Conservation (phyloP, 2,888 invertebrate species). For the Xestoiulus laeticollis region DNA sequence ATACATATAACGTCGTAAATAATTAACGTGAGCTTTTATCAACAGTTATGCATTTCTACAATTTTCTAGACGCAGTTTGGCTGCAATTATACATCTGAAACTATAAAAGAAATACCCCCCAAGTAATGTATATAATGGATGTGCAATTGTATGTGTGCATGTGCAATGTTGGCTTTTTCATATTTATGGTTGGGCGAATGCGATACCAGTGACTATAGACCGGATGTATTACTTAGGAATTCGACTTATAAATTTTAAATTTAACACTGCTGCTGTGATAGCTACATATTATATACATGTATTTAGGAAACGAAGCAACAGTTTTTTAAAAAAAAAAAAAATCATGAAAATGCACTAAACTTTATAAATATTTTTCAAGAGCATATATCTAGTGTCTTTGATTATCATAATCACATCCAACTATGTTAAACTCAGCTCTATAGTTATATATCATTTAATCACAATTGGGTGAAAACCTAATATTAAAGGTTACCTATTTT, state of each 20-base stretch:
- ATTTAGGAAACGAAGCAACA: neutral
- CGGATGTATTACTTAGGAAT: neutral
- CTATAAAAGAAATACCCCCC: conserved; percentile 26
- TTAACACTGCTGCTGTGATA: no score
- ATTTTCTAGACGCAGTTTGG: neutral
- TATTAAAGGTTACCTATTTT: no score
- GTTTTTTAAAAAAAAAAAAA: neutral
- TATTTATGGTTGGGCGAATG: neutral
- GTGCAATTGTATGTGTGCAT: no score
- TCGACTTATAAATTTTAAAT: conserved; percentile 1
- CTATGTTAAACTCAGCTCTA: no score
- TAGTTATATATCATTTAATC: no score
- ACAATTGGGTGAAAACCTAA: no score
- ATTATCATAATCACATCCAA: no score
- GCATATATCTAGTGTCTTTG: neutral
- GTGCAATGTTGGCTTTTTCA: neutral
- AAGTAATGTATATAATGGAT: conserved; percentile 4
- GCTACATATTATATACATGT: no score
- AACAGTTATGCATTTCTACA: neutral
- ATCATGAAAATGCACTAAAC: neutral
- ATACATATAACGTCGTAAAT: conserved; percentile 26
- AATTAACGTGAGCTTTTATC: conserved; percentile 26
- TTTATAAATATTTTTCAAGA: neutral
- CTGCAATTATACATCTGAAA: neutral
- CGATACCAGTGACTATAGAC: neutral